Evolutionary conservation across 2,888 invertebrate genomes (phyloP).

Genomic region (Lepetodrilus schrolli): DNA sequence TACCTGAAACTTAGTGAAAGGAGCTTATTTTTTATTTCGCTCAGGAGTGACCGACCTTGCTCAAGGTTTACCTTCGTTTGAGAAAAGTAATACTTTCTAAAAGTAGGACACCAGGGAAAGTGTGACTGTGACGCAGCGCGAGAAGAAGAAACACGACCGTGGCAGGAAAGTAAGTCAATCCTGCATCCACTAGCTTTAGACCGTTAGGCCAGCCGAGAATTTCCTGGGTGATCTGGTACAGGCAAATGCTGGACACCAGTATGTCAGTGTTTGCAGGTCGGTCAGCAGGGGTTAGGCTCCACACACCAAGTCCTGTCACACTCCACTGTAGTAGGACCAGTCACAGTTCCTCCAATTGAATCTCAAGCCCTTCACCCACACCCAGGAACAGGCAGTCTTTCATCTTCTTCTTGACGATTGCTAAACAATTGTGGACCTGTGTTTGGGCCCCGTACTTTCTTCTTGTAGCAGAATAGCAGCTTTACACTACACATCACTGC

Average conservation of each 20-base stretch:
- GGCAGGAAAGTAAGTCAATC: neutral
- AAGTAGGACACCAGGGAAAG: too few relatives aligned
- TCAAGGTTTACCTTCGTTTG: neutral
- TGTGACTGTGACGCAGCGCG: neutral
- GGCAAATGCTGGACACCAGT: neutral
- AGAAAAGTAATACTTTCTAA: too few relatives aligned
- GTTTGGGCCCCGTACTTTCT: conserved; percentile 3
- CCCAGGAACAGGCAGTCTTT: neutral
- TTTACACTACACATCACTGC: neutral
- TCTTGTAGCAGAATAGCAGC: neutral
- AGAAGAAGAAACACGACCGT: neutral
- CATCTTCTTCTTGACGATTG: neutral
- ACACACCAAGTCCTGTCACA: too few relatives aligned
- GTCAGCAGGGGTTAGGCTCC: neutral
- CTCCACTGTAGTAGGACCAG: neutral
- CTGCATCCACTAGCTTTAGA: neutral
- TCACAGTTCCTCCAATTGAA: neutral
- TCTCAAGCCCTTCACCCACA: neutral
- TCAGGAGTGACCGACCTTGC: conserved; percentile 13
- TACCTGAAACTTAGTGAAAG: conserved; percentile 4
- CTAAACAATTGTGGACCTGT: neutral
- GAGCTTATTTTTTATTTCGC: neutral
- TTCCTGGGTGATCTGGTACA: conserved; percentile 6
- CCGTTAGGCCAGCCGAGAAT: neutral
- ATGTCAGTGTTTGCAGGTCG: neutral